These are phyloP conservation scores for Lordiphosa collinella DNA, from an alignment of 1,140 invertebrate species.

Conservation along the genomic window DNA sequence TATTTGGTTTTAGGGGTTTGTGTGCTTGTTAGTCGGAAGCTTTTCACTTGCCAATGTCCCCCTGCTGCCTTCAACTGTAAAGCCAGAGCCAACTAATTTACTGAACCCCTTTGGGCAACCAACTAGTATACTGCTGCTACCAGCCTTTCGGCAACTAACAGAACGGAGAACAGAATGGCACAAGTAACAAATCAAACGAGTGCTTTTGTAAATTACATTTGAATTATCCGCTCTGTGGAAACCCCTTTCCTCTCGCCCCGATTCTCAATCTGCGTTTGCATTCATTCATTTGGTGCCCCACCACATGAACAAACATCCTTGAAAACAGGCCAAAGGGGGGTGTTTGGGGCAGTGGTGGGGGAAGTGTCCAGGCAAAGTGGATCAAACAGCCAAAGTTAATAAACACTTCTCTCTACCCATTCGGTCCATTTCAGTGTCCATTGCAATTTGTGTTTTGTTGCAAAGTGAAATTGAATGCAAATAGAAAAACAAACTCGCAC, in stretches of 20 bases:
- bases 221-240: conserved; percentile 55
- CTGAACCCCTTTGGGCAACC: conserved; percentile 15
- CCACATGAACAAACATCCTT: conserved; percentile 63
- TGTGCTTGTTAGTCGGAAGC: conserved; percentile 24
- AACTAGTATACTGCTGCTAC: no score
- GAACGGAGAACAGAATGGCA: conserved; percentile 17
- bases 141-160: no score
- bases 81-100: conserved; percentile 56
- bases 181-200: conserved; percentile 74
- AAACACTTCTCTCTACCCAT: conserved; percentile 44
- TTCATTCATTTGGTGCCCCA: conserved; percentile 39
- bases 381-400: conserved; percentile 77
- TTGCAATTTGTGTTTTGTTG: conserved; percentile 72
- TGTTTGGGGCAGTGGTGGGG: not conserved
- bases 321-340: conserved; percentile 17
- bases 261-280: conserved; percentile 15
- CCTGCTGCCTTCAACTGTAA: conserved; percentile 12
- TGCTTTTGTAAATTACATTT: conserved; percentile 76
- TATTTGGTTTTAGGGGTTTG: conserved; percentile 30
- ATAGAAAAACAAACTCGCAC: conserved; percentile 58
- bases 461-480: conserved; percentile 72
- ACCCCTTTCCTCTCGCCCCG: not conserved
- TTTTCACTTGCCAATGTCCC: conserved; percentile 27
- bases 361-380: conserved; percentile 57
- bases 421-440: conserved; percentile 50